These are phyloP conservation scores for Silvanus unidentatus DNA, from an alignment of 2,888 invertebrate genomes.

Conservation along the genomic window DNA sequence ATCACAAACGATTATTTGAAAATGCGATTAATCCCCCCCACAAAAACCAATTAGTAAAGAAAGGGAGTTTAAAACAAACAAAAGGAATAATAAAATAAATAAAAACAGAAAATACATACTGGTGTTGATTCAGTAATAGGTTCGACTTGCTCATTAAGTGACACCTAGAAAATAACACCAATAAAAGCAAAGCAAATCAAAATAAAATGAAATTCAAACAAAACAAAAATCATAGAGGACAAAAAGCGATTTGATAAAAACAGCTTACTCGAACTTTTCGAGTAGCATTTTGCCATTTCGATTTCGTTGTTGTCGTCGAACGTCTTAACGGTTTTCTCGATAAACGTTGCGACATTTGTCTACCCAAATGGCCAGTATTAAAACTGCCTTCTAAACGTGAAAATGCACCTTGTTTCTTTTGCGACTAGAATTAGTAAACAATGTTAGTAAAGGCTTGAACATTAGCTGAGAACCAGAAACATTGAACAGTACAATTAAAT, in stretches of 20 bases:
- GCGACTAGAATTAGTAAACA: slow-evolving; percentile 45
- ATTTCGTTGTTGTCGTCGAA: slow-evolving; percentile 43
- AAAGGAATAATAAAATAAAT: slow-evolving; percentile 21
- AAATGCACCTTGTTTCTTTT: slow-evolving; percentile 58
- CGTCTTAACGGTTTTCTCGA: slow-evolving; percentile 49
- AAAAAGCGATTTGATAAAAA: slow-evolving; percentile 21
- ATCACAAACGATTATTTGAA: background rate
- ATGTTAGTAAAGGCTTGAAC: no score
- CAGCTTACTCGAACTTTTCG: slow-evolving; percentile 71
- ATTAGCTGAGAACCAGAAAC: no score
- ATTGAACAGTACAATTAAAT: no score
- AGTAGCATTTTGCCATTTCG: slow-evolving; percentile 64
- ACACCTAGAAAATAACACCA: slow-evolving; percentile 28
- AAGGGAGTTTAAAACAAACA: slow-evolving; percentile 15
- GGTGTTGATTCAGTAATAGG: slow-evolving; percentile 62
- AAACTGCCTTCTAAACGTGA: slow-evolving; percentile 61
- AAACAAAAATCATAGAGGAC: slow-evolving; percentile 40
- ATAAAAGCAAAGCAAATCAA: slow-evolving; percentile 44
- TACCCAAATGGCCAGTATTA: slow-evolving; percentile 51
- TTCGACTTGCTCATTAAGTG: slow-evolving; percentile 39
- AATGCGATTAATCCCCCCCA: background rate
- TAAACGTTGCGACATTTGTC: slow-evolving; percentile 62
- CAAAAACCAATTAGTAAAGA: no score
- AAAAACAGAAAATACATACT: slow-evolving; percentile 57
- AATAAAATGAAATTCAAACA: slow-evolving; percentile 53